Percentiles rank a stretch among this genome's conserved stretches.
phyloP scores from a whole-genome alignment of 2,888 invertebrate species.

The Hyposoter dolosus region DNA sequence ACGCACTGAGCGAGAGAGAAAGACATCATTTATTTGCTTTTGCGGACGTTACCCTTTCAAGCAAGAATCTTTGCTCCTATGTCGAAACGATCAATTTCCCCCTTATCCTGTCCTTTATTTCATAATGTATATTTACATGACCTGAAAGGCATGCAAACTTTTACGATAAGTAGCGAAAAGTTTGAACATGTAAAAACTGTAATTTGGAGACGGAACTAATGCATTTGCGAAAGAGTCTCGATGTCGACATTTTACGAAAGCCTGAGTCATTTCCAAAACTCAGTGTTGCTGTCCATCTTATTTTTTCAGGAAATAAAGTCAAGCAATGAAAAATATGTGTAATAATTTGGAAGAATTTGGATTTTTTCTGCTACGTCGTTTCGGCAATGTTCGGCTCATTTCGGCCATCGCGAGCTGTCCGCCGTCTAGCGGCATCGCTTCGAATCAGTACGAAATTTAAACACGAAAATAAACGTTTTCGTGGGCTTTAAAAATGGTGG shows the following conservation, averaged over 20 bases:
- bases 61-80: conserved; percentile 16
- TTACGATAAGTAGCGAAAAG: not conserved
- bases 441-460: conserved; percentile 30
- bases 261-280: not conserved
- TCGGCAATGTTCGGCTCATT: conserved; percentile 1
- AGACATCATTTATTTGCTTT: conserved; percentile 35
- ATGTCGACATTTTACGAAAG: not conserved
- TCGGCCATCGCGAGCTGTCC: not conserved
- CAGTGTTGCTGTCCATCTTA: not conserved
- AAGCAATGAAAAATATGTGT: not conserved
- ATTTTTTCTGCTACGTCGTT: not conserved
- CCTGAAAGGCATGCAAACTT: not conserved
- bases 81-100: not conserved
- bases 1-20: conserved; percentile 19
- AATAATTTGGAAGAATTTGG: not conserved
- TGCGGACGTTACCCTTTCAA: conserved; percentile 37
- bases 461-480: conserved; percentile 7
- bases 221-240: not conserved
- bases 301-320: not conserved
- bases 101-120: not conserved
- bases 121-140: not conserved
- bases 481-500: conserved; percentile 44
- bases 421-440: conserved; percentile 23
- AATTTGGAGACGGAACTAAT: not conserved
- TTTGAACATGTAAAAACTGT: not conserved